These are phyloP conservation scores for Tetrapedia diversipes DNA, from an alignment of 2,888 invertebrate species.

Conservation along the genomic window DNA sequence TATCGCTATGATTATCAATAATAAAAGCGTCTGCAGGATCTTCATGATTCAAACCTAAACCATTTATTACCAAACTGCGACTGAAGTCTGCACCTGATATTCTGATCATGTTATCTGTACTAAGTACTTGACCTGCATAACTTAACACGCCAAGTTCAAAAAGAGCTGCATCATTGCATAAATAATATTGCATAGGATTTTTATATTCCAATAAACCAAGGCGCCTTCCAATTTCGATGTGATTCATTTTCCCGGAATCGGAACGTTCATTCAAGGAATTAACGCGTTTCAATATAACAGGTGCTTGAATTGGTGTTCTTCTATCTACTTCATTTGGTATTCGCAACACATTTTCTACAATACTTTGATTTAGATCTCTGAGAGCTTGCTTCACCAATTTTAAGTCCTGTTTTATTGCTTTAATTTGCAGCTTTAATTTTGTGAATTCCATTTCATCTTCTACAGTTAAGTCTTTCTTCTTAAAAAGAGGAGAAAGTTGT, in stretches of 20 bases:
- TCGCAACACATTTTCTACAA: slow-evolving; percentile 86
- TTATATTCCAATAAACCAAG: slow-evolving; percentile 85
- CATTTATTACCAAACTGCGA: slow-evolving; percentile 90
- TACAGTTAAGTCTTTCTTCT: slow-evolving; percentile 68
- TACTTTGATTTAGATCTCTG: slow-evolving; percentile 90
- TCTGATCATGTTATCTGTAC: slow-evolving; percentile 85
- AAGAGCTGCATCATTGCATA: slow-evolving; percentile 87
- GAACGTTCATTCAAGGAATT: slow-evolving; percentile 52
- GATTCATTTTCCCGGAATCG: slow-evolving; percentile 73
- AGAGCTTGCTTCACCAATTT: slow-evolving; percentile 86
- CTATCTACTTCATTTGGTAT: slow-evolving; percentile 89
- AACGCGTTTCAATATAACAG: slow-evolving; percentile 63
- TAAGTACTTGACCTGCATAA: slow-evolving; percentile 81
- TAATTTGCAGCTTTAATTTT: slow-evolving; percentile 85
- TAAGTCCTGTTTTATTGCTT: slow-evolving; percentile 86
- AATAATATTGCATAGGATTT: slow-evolving; percentile 86
- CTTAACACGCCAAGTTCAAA: slow-evolving; percentile 87
- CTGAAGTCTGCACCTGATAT: slow-evolving; percentile 92
- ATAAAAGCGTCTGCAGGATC: slow-evolving; percentile 85
- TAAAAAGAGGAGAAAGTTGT: slow-evolving; percentile 80
- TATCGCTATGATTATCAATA: slow-evolving; percentile 85
- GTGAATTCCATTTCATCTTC: slow-evolving; percentile 82
- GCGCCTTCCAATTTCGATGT: slow-evolving; percentile 85
- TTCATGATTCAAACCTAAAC: slow-evolving; percentile 86
- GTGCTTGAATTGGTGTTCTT: slow-evolving; percentile 84